These are phyloP conservation scores for Polietes domitor DNA, from an alignment of 2,888 invertebrate species.

Conservation along the genomic window DNA sequence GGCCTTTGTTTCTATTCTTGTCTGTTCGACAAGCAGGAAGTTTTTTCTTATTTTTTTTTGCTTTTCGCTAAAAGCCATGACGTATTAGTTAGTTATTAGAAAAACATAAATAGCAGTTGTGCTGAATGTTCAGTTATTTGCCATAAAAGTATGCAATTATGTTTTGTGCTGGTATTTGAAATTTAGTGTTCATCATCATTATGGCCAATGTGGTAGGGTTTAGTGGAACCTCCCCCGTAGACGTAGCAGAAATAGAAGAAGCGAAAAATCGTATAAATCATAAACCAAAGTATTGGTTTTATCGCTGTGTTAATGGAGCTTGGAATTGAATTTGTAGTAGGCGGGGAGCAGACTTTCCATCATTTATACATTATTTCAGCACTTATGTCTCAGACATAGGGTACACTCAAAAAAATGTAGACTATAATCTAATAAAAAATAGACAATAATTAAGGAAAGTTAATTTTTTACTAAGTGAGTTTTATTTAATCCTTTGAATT, in stretches of 20 bases:
- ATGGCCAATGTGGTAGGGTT: background rate
- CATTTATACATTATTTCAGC: no score
- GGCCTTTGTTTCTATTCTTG: background rate
- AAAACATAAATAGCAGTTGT: background rate
- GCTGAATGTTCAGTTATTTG: background rate
- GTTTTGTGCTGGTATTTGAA: background rate
- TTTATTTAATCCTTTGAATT: no score
- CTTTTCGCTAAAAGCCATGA: background rate
- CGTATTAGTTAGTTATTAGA: background rate
- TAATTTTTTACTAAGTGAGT: no score
- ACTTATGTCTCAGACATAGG: no score
- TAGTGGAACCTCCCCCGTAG: background rate
- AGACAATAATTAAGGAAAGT: no score
- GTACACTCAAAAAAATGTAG: no score
- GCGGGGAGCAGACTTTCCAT: no score
- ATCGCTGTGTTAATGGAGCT: background rate
- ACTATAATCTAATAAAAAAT: no score
- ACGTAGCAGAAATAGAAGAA: no score
- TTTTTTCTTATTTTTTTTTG: background rate
- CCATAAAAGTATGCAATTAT: slow-evolving; percentile 1
- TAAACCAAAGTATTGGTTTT: background rate
- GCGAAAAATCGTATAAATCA: background rate
- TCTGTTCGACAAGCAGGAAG: background rate
- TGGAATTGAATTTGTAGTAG: no score
- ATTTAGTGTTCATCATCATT: background rate